Percentiles rank a stretch among this genome's conserved stretches.
These are phyloP conservation scores for Panthera tigris DNA, from an alignment of 2,113 vertebrate species.

Conservation along the genomic window DNA sequence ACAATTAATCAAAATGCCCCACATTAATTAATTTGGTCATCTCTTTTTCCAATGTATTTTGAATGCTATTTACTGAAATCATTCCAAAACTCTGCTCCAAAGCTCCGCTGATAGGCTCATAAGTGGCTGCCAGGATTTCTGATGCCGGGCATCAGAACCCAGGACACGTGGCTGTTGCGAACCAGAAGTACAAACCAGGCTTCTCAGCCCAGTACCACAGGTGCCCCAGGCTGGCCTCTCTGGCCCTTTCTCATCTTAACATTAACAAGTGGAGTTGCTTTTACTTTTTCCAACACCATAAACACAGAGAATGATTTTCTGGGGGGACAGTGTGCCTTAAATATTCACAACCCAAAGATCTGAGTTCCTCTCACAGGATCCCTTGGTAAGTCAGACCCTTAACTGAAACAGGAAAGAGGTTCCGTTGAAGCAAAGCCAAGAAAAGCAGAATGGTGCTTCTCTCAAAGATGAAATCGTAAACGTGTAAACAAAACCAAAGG, in stretches of 20 bases:
- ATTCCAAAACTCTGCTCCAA: neutral
- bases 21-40: neutral
- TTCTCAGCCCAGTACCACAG: neutral
- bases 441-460: neutral
- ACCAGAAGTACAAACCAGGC: neutral
- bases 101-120: too few relatives aligned
- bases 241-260: neutral
- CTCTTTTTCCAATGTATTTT: neutral
- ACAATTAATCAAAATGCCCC: neutral
- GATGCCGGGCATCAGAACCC: too few relatives aligned
- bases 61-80: neutral
- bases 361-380: neutral
- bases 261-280: neutral
- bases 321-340: neutral
- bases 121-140: too few relatives aligned
- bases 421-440: conserved; percentile 26
- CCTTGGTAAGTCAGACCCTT: neutral
- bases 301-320: neutral
- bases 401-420: conserved; percentile 4
- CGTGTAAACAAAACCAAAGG: neutral
- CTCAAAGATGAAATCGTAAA: conserved; percentile 14
- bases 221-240: neutral
- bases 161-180: neutral
- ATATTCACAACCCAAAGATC: neutral
- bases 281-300: neutral